Evolutionary conservation across 2,797 vertebrate genomes (phyloP).

Genomic region (Esox masquinongy): DNA sequence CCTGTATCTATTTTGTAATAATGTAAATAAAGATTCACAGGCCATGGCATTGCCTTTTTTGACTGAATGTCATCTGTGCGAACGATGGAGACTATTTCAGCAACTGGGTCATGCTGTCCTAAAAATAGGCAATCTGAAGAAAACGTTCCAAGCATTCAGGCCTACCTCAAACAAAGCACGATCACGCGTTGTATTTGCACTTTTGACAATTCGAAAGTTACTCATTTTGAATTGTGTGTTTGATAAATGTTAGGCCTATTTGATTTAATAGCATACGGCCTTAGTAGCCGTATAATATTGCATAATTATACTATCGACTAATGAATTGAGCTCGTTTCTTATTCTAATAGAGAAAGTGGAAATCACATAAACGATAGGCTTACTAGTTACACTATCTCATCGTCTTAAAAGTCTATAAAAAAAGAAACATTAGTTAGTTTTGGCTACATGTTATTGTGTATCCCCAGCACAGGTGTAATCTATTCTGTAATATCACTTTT

Average conservation of each 20-base stretch:
- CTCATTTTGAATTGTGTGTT: background rate
- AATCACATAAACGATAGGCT: background rate
- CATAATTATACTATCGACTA: background rate
- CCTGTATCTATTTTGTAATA: background rate
- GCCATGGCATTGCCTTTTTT: background rate
- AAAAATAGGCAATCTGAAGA: conserved; percentile 2
- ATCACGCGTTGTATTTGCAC: background rate
- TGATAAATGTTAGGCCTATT: background rate
- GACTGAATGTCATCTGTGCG: background rate
- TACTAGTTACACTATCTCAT: background rate
- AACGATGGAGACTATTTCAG: conserved; percentile 13
- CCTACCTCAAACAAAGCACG: background rate
- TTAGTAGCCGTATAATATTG: background rate
- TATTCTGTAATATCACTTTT: background rate
- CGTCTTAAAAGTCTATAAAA: background rate
- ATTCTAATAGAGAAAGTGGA: background rate
- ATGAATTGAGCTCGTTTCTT: background rate
- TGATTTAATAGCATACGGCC: background rate
- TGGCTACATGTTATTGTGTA: background rate
- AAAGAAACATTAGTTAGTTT: background rate
- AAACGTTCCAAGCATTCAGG: background rate
- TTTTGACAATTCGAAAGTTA: background rate
- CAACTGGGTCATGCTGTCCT: conserved; percentile 18
- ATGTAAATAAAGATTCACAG: background rate
- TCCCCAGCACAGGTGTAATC: background rate